These are phyloP conservation scores for Enteromius paludinosus DNA, from an alignment of 2,797 vertebrate genomes.

Conservation along the genomic window DNA sequence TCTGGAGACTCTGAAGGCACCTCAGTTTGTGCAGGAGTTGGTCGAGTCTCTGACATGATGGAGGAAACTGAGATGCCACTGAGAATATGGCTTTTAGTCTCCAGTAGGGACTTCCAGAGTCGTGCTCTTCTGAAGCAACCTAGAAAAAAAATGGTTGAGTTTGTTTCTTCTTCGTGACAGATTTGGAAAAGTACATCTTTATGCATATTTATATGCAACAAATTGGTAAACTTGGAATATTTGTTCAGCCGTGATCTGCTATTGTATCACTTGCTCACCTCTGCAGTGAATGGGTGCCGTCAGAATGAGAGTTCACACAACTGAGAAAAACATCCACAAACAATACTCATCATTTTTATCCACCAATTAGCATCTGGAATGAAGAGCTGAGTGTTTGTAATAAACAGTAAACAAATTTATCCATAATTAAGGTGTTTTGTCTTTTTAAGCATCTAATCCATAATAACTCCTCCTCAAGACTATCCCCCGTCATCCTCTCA, in stretches of 20 bases:
- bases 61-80: background rate
- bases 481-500: background rate
- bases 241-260: background rate
- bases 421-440: background rate
- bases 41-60: conserved; percentile 62
- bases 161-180: background rate
- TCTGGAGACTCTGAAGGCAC: conserved; percentile 70
- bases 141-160: background rate
- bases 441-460: background rate
- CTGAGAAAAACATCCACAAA: background rate
- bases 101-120: background rate
- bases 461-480: background rate
- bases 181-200: background rate
- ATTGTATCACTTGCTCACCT: background rate
- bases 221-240: background rate
- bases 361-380: background rate
- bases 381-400: background rate
- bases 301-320: background rate
- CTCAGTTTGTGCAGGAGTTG: conserved; percentile 47
- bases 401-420: background rate
- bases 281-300: background rate
- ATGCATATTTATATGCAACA: background rate
- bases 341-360: background rate
- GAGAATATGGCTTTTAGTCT: background rate
- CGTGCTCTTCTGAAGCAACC: background rate